A percentile compares a stretch with the other conserved stretches of the same genome.
Conservation (phyloP, 2,888 invertebrate genomes). For the Drosophila picticornis region DNA sequence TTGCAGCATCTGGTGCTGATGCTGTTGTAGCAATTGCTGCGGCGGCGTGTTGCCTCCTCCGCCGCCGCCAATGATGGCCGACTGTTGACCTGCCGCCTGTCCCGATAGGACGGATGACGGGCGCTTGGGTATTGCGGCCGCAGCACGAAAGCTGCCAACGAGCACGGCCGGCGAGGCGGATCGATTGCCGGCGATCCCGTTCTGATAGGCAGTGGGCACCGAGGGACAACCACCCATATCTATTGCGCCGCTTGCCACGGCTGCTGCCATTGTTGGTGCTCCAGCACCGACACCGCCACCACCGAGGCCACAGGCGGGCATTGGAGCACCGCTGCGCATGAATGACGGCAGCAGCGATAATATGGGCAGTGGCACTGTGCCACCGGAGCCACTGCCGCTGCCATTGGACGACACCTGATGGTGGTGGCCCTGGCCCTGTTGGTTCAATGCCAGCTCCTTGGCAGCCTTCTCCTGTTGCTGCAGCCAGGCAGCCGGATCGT, state of each 20-base stretch:
- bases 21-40: slow-evolving; percentile 47
- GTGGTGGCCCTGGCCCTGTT: slow-evolving; percentile 86
- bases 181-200: slow-evolving; percentile 68
- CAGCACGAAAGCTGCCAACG: slow-evolving; percentile 78
- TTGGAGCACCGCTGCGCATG: slow-evolving; percentile 86
- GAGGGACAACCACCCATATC: slow-evolving; percentile 44
- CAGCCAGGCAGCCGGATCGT: slow-evolving; percentile 84
- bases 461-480: slow-evolving; percentile 85
- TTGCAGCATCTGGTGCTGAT: slow-evolving; percentile 35
- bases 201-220: slow-evolving; percentile 79
- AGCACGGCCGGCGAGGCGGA: slow-evolving; percentile 64
- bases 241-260: slow-evolving; percentile 51
- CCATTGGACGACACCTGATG: slow-evolving; percentile 82
- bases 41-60: slow-evolving; percentile 62
- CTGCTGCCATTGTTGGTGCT: slow-evolving; percentile 61
- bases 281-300: slow-evolving; percentile 41
- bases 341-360: slow-evolving; percentile 92
- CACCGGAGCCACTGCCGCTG: slow-evolving; percentile 57
- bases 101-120: slow-evolving; percentile 70
- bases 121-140: slow-evolving; percentile 82
- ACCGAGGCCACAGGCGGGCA: slow-evolving; percentile 57
- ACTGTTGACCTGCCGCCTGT: slow-evolving; percentile 43
- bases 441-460: slow-evolving; percentile 83
- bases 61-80: slow-evolving; percentile 34
- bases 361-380: slow-evolving; percentile 88